Conservation (phyloP, 1,140 invertebrate species). For the Metopolophium dirhodum region DNA sequence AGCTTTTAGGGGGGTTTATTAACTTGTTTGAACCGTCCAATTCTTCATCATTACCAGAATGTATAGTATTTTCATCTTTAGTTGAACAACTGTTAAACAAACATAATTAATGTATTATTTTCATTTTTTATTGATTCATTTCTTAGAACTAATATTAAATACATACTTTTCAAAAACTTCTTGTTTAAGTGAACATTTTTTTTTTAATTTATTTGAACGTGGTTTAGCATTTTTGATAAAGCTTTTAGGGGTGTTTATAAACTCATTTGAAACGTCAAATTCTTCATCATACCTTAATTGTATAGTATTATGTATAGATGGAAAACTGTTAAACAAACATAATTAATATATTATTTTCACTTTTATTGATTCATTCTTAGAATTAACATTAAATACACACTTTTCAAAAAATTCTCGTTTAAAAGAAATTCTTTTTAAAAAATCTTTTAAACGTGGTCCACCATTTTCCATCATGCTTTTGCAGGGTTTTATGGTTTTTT, state of each 20-base stretch:
- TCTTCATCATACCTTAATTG: too few relatives aligned
- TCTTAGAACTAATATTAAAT: background rate
- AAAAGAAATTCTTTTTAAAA: background rate
- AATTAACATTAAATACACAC: slow-evolving; percentile 4
- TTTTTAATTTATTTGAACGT: background rate
- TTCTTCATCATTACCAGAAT: too few relatives aligned
- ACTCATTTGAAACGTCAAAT: too few relatives aligned
- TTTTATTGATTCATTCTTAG: background rate
- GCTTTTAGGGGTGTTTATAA: background rate
- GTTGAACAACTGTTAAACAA: too few relatives aligned
- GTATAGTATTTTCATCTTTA: too few relatives aligned
- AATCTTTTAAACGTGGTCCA: too few relatives aligned
- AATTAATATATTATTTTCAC: background rate
- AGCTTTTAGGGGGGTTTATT: background rate
- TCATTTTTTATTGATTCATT: too few relatives aligned
- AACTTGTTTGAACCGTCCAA: background rate
- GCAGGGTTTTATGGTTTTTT: too few relatives aligned
- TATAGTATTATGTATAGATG: too few relatives aligned
- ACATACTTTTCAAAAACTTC: slow-evolving; percentile 18
- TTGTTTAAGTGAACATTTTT: background rate
- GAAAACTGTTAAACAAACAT: background rate
- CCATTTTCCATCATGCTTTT: rapidly evolving
- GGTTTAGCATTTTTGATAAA: background rate
- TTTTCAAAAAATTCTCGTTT: background rate
- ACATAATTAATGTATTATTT: too few relatives aligned